These are phyloP conservation scores for Polypedilum vanderplanki DNA, from an alignment of 1,140 invertebrate genomes.

Conservation along the genomic window DNA sequence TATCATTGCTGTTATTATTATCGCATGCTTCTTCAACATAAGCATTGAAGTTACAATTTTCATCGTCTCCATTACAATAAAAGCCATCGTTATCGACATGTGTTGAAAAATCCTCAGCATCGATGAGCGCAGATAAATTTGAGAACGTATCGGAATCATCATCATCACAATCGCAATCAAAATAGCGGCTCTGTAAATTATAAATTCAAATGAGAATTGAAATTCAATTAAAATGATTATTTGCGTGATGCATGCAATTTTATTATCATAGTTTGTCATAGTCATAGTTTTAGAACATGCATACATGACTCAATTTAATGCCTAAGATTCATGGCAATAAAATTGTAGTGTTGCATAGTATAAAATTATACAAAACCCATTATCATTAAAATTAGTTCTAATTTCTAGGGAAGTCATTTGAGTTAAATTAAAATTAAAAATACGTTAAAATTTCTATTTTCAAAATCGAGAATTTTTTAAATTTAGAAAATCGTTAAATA, in stretches of 20 bases:
- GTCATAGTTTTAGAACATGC: no score
- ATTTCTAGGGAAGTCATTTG: no score
- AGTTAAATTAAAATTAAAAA: no score
- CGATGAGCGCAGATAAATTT: background rate
- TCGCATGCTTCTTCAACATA: background rate
- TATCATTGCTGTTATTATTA: background rate
- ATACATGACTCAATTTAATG: no score
- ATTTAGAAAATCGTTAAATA: no score
- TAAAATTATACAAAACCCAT: no score
- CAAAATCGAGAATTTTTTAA: no score
- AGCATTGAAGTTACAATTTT: background rate
- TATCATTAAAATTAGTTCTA: no score
- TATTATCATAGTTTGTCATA: no score
- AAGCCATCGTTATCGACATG: background rate
- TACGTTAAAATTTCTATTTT: no score
- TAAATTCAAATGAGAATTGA: background rate
- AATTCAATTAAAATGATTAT: background rate
- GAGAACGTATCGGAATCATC: constrained; percentile 22
- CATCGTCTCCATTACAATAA: constrained; percentile 12
- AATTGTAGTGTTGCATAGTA: no score
- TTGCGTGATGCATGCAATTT: background rate
- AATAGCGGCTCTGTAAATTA: background rate
- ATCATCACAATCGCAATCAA: constrained; percentile 26
- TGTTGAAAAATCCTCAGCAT: background rate
- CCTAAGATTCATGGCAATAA: no score